These are phyloP conservation scores for Apodemia zela DNA, from an alignment of 2,888 invertebrate genomes.

Conservation along the genomic window DNA sequence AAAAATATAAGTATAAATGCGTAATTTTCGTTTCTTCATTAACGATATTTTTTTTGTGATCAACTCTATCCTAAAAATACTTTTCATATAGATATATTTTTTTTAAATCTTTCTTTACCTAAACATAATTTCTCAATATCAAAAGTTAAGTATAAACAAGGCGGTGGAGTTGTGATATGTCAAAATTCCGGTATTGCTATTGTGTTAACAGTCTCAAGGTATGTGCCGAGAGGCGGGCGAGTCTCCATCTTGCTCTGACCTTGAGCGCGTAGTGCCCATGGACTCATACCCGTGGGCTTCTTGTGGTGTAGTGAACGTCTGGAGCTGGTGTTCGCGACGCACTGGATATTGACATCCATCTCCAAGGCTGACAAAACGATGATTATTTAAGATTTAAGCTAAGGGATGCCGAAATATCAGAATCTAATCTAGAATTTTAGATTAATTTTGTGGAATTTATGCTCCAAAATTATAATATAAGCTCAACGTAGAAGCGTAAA, in stretches of 20 bases:
- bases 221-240: constrained; percentile 52
- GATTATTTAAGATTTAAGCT: constrained; percentile 13
- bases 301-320: constrained; percentile 65
- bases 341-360: constrained; percentile 93
- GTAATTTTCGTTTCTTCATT: background rate
- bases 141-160: background rate
- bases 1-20: background rate
- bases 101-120: background rate
- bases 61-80: background rate
- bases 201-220: constrained; percentile 53
- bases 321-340: constrained; percentile 83
- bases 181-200: constrained; percentile 15
- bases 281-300: constrained; percentile 87
- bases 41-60: too few relatives aligned
- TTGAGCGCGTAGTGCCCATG: constrained; percentile 92
- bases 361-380: constrained; percentile 86
- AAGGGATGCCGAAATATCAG: background rate
- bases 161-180: background rate
- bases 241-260: constrained; percentile 82
- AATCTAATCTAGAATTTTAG: background rate
- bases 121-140: background rate
- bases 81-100: background rate
- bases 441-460: background rate
- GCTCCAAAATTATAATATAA: background rate
- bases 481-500: background rate